phyloP scores from a whole-genome alignment of 2,888 invertebrate species.

The Odontothrips loti region DNA sequence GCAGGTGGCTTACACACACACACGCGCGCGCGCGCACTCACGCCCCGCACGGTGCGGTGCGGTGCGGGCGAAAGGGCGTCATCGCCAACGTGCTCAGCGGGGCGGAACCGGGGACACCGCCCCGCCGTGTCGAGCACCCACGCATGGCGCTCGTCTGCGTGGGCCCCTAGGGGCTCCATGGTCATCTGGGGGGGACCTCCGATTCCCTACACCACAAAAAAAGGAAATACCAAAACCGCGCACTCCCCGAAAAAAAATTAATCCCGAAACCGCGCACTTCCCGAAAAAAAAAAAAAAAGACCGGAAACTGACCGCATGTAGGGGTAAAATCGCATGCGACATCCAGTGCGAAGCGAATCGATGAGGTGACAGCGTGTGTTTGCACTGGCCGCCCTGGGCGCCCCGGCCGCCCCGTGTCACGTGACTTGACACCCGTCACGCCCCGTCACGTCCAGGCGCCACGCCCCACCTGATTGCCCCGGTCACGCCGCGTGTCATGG shows the following conservation, averaged over 20 bases:
- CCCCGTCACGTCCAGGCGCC: slow-evolving; percentile 19
- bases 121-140: background rate
- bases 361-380: background rate
- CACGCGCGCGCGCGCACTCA: no score
- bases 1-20: background rate
- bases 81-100: background rate
- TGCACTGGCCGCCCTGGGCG: background rate
- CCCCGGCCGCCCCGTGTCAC: background rate
- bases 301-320: no score
- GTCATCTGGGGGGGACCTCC: no score
- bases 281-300: no score
- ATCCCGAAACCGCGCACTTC: no score
- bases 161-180: no score
- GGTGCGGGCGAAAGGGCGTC: slow-evolving; percentile 11
- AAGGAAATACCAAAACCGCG: no score
- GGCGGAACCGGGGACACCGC: background rate
- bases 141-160: background rate
- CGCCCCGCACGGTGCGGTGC: background rate
- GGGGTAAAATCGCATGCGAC: background rate
- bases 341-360: background rate
- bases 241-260: no score
- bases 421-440: background rate
- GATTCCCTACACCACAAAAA: no score
- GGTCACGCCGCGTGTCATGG: background rate
- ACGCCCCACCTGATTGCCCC: background rate